Percentiles rank a stretch among this genome's conserved stretches.
These are phyloP conservation scores for Medauroidea extradentata DNA, from an alignment of 1,140 invertebrate species.

Conservation along the genomic window DNA sequence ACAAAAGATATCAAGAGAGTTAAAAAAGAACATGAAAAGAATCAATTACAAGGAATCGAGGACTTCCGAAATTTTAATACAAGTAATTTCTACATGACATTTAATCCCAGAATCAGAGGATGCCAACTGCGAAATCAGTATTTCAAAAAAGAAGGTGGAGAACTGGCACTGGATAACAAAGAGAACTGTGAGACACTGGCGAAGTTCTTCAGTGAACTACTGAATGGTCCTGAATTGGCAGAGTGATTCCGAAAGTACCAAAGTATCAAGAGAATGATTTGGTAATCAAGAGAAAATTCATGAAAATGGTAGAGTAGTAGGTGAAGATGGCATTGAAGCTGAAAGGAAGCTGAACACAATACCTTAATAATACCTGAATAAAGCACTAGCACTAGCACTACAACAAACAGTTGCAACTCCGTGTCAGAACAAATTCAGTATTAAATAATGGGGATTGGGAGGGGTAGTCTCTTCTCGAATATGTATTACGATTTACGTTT, in stretches of 20 bases:
- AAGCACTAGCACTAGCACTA: slow-evolving; percentile 11
- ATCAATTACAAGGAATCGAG: not conserved
- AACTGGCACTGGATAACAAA: not conserved
- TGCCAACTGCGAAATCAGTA: not conserved
- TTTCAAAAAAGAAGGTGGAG: slow-evolving; percentile 1
- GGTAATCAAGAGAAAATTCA: slow-evolving; percentile 6
- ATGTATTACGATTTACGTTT: no score
- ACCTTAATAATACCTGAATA: not conserved
- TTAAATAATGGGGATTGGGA: no score
- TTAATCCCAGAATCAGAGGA: not conserved
- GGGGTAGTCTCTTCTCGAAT: no score
- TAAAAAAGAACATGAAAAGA: not conserved
- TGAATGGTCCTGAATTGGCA: not conserved
- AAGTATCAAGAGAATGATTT: not conserved
- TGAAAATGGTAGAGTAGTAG: slow-evolving; percentile 5
- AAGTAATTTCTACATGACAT: not conserved
- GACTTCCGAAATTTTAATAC: not conserved
- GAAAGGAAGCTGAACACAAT: not conserved
- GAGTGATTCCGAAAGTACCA: not conserved
- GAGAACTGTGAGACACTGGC: not conserved
- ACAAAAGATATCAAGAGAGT: not conserved
- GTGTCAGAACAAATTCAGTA: no score
- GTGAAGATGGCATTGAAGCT: not conserved
- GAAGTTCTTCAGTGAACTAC: not conserved
- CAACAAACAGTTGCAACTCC: slow-evolving; percentile 22